These are phyloP conservation scores for Microplitis manilae DNA, from an alignment of 2,888 invertebrate genomes.

Conservation along the genomic window DNA sequence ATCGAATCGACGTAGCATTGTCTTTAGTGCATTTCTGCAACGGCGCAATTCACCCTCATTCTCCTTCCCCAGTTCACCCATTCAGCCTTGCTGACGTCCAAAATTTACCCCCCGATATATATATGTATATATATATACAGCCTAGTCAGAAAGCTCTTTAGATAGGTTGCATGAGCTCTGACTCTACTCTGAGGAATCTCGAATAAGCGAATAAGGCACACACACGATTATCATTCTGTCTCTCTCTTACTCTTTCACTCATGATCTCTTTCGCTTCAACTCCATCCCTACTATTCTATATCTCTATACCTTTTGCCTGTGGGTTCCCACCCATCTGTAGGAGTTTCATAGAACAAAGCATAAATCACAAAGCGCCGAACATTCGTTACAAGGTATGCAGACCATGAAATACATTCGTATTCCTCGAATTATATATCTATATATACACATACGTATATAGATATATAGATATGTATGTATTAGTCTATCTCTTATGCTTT, in stretches of 20 bases:
- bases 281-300: constrained; percentile 13
- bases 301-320: background rate
- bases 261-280: constrained; percentile 11
- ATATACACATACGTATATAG: constrained; percentile 31
- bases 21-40: constrained; percentile 20
- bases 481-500: constrained; percentile 25
- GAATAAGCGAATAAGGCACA: background rate
- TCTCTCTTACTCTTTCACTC: constrained; percentile 14
- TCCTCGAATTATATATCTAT: constrained; percentile 29
- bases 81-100: constrained; percentile 19
- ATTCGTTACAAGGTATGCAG: constrained; percentile 64
- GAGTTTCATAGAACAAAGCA: constrained; percentile 54
- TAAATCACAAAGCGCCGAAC: constrained; percentile 67
- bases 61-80: constrained; percentile 10
- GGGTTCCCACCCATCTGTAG: constrained; percentile 23
- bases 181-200: background rate
- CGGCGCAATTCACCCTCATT: background rate
- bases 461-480: constrained; percentile 5
- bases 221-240: constrained; percentile 2
- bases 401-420: constrained; percentile 64
- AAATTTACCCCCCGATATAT: background rate
- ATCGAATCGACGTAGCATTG: constrained; percentile 33
- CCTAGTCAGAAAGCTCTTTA: background rate
- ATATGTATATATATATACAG: background rate
- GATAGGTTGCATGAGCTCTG: background rate